phyloP scores from a whole-genome alignment of 2,113 vertebrate genomes.

The Apodemus speciosus region DNA sequence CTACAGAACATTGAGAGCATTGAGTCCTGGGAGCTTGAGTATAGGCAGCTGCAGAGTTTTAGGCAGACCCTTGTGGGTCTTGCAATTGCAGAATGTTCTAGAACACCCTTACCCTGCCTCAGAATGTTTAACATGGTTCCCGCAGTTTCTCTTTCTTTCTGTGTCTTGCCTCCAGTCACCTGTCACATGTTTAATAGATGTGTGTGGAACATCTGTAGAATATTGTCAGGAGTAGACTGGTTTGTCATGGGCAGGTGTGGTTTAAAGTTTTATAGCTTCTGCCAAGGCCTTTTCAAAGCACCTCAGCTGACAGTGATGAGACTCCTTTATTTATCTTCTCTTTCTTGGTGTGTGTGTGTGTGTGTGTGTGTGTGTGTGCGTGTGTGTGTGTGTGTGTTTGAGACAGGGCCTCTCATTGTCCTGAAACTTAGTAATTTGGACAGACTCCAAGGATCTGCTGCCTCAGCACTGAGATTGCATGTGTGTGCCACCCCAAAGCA shows the following conservation, averaged over 20 bases:
- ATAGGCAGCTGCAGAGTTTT: too few species aligned
- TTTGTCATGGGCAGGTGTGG: neutral
- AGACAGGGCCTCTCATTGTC: neutral
- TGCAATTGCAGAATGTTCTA: neutral
- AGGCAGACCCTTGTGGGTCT: neutral
- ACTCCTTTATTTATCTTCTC: neutral
- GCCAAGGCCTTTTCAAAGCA: too few species aligned
- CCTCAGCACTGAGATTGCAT: neutral
- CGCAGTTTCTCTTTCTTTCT: neutral
- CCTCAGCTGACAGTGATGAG: accelerated
- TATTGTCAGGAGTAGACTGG: neutral
- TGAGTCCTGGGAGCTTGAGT: too few species aligned
- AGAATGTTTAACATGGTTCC: accelerated
- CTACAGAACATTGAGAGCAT: too few species aligned
- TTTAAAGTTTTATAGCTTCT: neutral
- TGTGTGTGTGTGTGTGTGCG: neutral
- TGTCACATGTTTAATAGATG: accelerated
- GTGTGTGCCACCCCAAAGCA: neutral
- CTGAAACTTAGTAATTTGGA: neutral
- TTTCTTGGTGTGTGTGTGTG: neutral
- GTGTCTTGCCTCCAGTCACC: accelerated
- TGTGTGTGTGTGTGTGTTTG: neutral
- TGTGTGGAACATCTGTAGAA: accelerated
- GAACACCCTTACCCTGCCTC: neutral
- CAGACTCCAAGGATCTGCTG: neutral